Percentiles rank a stretch among this genome's conserved stretches.
phyloP scores from a whole-genome alignment of 2,888 invertebrate species.

The Drosophila paranaensis region DNA sequence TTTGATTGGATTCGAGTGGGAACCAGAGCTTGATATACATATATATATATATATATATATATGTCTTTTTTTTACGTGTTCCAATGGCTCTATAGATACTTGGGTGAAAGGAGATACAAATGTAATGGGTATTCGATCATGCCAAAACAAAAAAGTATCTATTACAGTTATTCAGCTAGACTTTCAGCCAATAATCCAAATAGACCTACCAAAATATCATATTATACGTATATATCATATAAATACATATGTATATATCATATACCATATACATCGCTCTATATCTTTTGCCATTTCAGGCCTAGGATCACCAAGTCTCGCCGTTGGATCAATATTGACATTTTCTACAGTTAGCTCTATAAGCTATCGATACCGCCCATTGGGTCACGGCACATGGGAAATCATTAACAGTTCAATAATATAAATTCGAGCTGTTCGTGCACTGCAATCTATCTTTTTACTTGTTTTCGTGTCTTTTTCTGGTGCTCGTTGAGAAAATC shows the following conservation, averaged over 20 bases:
- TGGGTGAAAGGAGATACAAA: too few relatives aligned
- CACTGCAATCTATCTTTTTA: not conserved
- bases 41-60: too few relatives aligned
- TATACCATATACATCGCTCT: not conserved
- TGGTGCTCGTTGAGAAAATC: conserved; percentile 40
- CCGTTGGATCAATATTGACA: not conserved
- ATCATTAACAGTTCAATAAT: not conserved
- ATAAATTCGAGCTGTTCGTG: not conserved
- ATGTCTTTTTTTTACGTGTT: too few relatives aligned
- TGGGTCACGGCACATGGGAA: not conserved
- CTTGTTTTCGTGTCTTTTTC: not conserved
- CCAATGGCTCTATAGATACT: too few relatives aligned
- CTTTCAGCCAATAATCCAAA: too few relatives aligned
- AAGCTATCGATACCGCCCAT: not conserved
- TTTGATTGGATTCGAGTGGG: too few relatives aligned
- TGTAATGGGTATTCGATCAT: too few relatives aligned
- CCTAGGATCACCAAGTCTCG: not conserved
- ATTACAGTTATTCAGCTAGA: not conserved
- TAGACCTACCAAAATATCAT: too few relatives aligned
- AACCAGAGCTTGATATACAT: too few relatives aligned
- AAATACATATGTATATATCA: not conserved
- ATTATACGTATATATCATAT: not conserved
- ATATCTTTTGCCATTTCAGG: not conserved
- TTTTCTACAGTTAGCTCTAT: not conserved
- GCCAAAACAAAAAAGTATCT: not conserved